Evolutionary conservation across 2,888 invertebrate species (phyloP), one percentile per base, ranked within the genome.

Genomic region (Ectemnius continuus): DNA sequence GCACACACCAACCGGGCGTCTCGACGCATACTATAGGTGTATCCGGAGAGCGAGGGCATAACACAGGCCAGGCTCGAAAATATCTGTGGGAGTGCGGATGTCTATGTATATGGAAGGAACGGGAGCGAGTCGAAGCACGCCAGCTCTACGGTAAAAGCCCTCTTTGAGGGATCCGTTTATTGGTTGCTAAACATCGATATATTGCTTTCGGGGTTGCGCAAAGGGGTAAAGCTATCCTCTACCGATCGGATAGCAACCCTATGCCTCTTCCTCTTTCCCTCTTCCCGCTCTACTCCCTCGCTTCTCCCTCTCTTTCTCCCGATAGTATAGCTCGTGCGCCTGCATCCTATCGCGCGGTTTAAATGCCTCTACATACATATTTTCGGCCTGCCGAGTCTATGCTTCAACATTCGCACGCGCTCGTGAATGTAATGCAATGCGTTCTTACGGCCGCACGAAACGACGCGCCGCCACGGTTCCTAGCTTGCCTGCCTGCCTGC

Each of bases 111-210:
- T 81, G 82, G 78, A 85, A 84, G 82, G 78, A 80, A 75, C 80
- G 84, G 75, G 82, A 82, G 16, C 82, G 36, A 36, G 81, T 84
- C 86, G 86, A 86, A 87, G 88, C 88, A 88, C 82, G 70, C 18
- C 4, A 88, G 88, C 87, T 89, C 88, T 88, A 88, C 84, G 85
- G 88, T 89, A 88, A 90, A 90, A 90, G 89, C 89, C 85, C 90
- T 88, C 90, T 90, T 90, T 90, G 89, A 90, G 86, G 87, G 89
- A 90, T 89, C 88, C 89, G 88, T 90, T 90, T 90, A 90, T 90
- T 90, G 90, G 90, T 90, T 90, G 90, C 90, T 90, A 90, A 90
- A 90, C 90, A 90, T 90, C 90, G 88, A 90, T 90, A 90, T 89
- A 90, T 90, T 90, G 90, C 90, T 88, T 88, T 88, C 84, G 82